A percentile compares a stretch with the other conserved stretches of the same genome.
These are phyloP conservation scores for Chrysolina oricalcia DNA, from an alignment of 2,888 invertebrate genomes.

Conservation along the genomic window DNA sequence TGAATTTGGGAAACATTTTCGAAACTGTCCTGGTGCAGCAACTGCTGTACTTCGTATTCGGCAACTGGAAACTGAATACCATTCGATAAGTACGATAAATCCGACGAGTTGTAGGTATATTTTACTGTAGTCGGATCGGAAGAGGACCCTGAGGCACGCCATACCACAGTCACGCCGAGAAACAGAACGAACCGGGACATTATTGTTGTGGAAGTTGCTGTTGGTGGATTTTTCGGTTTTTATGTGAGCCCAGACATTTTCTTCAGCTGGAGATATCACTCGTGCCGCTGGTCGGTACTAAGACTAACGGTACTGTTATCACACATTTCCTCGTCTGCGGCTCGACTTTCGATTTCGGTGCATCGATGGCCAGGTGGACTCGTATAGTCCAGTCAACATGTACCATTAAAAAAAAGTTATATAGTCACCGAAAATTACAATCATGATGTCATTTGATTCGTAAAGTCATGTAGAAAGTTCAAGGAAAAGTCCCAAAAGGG, in stretches of 20 bases:
- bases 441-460: no score
- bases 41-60: conserved; percentile 54
- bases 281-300: conserved; percentile 40
- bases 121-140: conserved; percentile 56
- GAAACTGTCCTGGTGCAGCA: conserved; percentile 54
- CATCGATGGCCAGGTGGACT: conserved; percentile 6
- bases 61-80: conserved; percentile 69
- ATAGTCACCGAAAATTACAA: no score
- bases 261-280: conserved; percentile 19
- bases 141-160: conserved; percentile 44
- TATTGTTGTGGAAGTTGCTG: conserved; percentile 3
- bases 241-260: conserved; percentile 16
- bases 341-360: conserved; percentile 51
- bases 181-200: conserved; percentile 44
- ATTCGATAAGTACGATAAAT: conserved; percentile 69
- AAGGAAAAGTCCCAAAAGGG: no score
- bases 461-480: no score
- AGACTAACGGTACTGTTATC: conserved; percentile 49
- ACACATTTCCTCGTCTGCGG: conserved; percentile 31
- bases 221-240: conserved; percentile 30
- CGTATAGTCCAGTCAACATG: no score
- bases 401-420: no score
- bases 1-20: conserved; percentile 73
- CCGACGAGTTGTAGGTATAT: conserved; percentile 68
- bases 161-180: conserved; percentile 49